These are phyloP conservation scores for Psilopsiagon aurifrons DNA, from an alignment of 2,113 vertebrate species.

Conservation along the genomic window DNA sequence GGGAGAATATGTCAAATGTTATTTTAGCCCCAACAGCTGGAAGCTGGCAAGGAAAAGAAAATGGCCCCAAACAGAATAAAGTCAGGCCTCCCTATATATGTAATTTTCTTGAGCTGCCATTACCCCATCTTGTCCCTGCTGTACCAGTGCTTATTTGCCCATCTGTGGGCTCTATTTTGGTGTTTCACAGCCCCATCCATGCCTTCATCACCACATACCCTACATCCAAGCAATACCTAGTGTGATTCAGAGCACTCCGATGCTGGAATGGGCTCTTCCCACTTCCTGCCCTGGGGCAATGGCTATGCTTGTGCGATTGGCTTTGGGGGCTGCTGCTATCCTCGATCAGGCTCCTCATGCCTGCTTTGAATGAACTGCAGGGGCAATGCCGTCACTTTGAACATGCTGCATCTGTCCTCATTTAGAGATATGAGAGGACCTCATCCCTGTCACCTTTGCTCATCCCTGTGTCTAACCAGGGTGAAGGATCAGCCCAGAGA, in stretches of 20 bases:
- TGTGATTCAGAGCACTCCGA: not conserved
- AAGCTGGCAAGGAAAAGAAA: not conserved
- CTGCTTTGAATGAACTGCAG: not conserved
- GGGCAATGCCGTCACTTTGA: not conserved
- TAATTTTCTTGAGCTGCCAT: not conserved
- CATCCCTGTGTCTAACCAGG: not conserved
- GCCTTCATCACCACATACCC: not conserved
- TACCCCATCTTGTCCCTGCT: not conserved
- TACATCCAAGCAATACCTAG: not conserved
- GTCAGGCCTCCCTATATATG: not conserved
- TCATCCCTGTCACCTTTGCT: not conserved
- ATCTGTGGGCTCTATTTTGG: not conserved
- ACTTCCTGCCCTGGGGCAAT: not conserved
- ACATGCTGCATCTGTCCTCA: not conserved
- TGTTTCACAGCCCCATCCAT: not conserved
- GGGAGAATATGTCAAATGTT: not conserved
- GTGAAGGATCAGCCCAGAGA: not conserved
- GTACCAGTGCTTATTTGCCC: not conserved
- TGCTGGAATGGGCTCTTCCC: not conserved
- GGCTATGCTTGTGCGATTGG: accelerated
- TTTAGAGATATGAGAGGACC: not conserved
- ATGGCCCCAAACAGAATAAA: not conserved
- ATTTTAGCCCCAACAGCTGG: not conserved
- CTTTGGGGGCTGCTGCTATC: not conserved
- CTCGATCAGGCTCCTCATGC: not conserved